Percentiles rank a stretch among this genome's conserved stretches.
phyloP scores from a whole-genome alignment of 2,113 vertebrate species.

The Raphicerus campestris region DNA sequence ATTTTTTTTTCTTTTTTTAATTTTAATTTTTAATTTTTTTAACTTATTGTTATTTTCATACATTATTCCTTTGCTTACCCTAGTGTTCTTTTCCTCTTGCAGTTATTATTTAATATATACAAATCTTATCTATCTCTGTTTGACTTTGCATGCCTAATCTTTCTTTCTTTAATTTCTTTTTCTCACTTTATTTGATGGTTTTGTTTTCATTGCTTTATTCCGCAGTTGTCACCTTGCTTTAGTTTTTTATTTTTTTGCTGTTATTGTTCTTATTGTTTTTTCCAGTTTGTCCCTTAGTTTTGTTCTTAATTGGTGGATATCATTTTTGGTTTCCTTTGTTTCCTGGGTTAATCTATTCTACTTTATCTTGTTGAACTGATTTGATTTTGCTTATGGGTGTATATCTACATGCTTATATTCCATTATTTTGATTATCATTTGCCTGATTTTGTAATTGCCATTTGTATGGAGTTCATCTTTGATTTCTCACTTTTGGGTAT shows the following conservation, averaged over 20 bases:
- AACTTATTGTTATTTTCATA: background rate
- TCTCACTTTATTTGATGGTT: background rate
- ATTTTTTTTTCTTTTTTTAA: background rate
- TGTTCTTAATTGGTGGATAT: background rate
- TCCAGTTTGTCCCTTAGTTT: background rate
- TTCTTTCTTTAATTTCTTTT: background rate
- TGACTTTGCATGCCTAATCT: background rate
- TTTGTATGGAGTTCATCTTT: background rate
- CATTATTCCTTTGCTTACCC: background rate
- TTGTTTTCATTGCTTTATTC: background rate
- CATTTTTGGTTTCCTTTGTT: background rate
- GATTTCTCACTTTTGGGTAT: background rate
- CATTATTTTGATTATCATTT: background rate
- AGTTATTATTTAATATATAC: background rate
- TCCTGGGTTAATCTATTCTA: background rate
- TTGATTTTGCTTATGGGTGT: background rate
- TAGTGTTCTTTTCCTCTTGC: background rate
- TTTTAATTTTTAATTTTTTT: background rate
- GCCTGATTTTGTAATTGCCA: background rate
- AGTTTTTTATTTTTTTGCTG: background rate
- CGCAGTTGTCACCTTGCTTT: background rate
- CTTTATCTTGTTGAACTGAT: background rate
- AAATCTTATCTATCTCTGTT: background rate
- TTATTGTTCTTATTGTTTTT: background rate
- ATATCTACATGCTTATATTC: background rate